Base-by-base conservation (phyloP, 2,113 vertebrate genomes). In the Cichladusa arquata region DNA sequence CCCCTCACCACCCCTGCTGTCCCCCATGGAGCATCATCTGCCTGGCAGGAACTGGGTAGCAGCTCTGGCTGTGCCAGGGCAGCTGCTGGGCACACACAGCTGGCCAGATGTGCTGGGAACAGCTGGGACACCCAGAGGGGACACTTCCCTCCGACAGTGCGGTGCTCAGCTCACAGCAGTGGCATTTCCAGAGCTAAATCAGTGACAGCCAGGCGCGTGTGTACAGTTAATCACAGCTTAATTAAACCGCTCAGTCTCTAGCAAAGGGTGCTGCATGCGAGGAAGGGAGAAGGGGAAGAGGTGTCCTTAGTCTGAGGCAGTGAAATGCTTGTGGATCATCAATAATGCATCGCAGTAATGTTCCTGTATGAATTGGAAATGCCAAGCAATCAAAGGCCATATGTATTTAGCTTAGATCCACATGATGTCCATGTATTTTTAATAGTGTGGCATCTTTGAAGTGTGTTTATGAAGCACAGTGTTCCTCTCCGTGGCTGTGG, bases 311-410 rank as follows among this genome's bases (percentile, higher is more conserved):
- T 90, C 74, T 95, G 97, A 97, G 95, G 95, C 78, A 81, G 91
- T 58, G 89, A 94, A 97, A 91, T 90, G 92, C 95, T 95, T 89
- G 93, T 94, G 89, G 89, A 81, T 90, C 97, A 97, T 98, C 95
- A 97, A 97, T 98, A 98, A 98, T 98, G 97, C 96, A 98, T 94
- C 1, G 42, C 77, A 95, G 96, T 97, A 97, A 97, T 98, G 97
- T 97, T 97, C 96, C 96, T 92, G 86, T 94, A 97, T 94, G 97
- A 97, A 98, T 94, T 96, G 97, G 96, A 98, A 98, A 98, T 97
- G 96, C 97, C 98, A 98, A 82, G 96, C 94, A 98, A 97, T 97
- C 97, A 97, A 97, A 98, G 97, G 97, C 97, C 97, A 95, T 98
- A 97, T 98, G 97, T 98, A 97, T 98, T 98, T 96, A 97, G 97